Conservation (phyloP, 2,797 vertebrate species). For the Acanthiza pusilla region DNA sequence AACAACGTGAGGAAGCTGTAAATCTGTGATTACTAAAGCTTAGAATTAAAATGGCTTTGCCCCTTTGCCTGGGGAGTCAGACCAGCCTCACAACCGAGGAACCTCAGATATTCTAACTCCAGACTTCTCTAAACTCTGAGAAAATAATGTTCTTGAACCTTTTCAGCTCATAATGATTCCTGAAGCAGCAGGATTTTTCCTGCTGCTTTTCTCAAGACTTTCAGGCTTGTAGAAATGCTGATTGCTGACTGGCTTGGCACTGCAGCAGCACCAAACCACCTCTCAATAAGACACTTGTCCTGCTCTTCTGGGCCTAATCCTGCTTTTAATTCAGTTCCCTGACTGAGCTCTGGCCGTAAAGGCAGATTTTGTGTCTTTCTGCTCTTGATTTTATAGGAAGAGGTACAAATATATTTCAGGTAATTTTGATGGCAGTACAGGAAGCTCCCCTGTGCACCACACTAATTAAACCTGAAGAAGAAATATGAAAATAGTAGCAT, state of each 20-base stretch:
- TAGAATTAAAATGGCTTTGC: not conserved
- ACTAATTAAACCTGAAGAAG: not conserved
- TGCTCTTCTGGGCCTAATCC: not conserved
- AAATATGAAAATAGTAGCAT: not conserved
- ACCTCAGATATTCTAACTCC: constrained; percentile 23
- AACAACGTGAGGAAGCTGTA: not conserved
- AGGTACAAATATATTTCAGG: not conserved
- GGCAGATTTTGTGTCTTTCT: not conserved
- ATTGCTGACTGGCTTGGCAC: constrained; percentile 16
- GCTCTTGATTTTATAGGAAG: not conserved
- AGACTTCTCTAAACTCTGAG: constrained; percentile 10
- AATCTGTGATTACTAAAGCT: not conserved
- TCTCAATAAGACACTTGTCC: not conserved
- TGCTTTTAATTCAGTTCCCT: not conserved
- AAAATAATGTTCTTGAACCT: constrained; percentile 35
- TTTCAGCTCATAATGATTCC: constrained; percentile 20
- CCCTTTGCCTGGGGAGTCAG: not conserved
- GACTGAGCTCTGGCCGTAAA: not conserved
- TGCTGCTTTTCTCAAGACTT: constrained; percentile 18
- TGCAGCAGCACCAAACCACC: not conserved
- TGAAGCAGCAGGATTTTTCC: constrained; percentile 31
- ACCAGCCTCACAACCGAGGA: constrained; percentile 10
- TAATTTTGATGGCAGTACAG: not conserved
- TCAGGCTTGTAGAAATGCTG: constrained; percentile 3
- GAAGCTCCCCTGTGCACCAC: not conserved